Conservation (phyloP, 2,797 vertebrate genomes). For the Cossypha heuglini region DNA sequence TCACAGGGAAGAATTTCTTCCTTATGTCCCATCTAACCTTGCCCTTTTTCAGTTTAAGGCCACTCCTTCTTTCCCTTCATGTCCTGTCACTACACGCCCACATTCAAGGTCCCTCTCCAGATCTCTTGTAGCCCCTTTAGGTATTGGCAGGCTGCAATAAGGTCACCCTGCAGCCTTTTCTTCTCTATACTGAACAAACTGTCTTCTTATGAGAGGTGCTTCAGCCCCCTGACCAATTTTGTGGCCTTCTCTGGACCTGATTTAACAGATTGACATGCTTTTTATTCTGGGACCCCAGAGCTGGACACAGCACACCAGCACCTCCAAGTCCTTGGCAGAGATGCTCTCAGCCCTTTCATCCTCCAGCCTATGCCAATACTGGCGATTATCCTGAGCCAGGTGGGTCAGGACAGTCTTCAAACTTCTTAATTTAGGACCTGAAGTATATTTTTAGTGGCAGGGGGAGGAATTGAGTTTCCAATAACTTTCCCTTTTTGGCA, state of each 20-base stretch:
- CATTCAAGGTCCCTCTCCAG: not conserved
- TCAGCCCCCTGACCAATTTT: not conserved
- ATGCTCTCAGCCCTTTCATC: not conserved
- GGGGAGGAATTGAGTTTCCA: not conserved
- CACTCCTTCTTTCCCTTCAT: not conserved
- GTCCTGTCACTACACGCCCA: accelerated
- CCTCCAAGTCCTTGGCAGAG: not conserved
- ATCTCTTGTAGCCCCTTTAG: not conserved
- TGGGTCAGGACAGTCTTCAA: not conserved
- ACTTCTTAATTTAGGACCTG: not conserved
- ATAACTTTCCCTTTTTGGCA: not conserved
- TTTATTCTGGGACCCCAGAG: accelerated
- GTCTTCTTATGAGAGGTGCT: accelerated
- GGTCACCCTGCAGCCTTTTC: accelerated
- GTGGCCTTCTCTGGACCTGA: not conserved
- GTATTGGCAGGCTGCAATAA: accelerated
- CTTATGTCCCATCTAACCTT: not conserved
- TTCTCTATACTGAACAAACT: not conserved
- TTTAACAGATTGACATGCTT: not conserved
- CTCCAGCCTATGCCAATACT: not conserved
- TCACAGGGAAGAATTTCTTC: not conserved
- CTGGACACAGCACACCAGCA: not conserved
- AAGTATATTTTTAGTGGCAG: not conserved
- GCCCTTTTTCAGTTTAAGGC: not conserved
- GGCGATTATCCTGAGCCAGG: not conserved